Percentiles rank a stretch among this genome's conserved stretches.
Evolutionary conservation across 2,888 invertebrate species (phyloP).

Genomic region (Amphipoea lucens): DNA sequence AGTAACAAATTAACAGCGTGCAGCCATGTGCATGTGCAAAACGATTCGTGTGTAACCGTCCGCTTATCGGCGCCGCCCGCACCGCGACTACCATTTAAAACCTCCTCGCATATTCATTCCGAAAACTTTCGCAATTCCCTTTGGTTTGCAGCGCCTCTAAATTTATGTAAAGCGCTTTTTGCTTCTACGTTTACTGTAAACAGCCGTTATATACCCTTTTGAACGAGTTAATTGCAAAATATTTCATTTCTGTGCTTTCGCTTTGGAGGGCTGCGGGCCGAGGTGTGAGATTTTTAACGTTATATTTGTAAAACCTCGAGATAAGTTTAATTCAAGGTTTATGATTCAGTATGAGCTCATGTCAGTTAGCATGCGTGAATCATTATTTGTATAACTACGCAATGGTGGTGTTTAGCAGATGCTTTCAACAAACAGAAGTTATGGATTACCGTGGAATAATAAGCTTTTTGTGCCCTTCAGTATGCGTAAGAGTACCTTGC

Average conservation of each 20-base stretch:
- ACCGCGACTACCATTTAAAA: slow-evolving; percentile 73
- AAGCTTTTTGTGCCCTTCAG: slow-evolving; percentile 25
- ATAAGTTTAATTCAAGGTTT: slow-evolving; percentile 65
- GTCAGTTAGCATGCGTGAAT: slow-evolving; percentile 64
- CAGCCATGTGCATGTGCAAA: slow-evolving; percentile 57
- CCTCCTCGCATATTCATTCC: slow-evolving; percentile 82
- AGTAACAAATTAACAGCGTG: slow-evolving; percentile 61
- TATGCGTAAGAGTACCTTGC: slow-evolving; percentile 10
- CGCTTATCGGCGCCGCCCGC: slow-evolving; percentile 67
- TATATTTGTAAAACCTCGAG: slow-evolving; percentile 54
- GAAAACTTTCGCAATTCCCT: slow-evolving; percentile 83
- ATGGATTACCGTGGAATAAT: slow-evolving; percentile 37
- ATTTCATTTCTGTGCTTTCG: slow-evolving; percentile 51
- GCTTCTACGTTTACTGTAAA: slow-evolving; percentile 64
- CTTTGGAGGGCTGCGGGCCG: slow-evolving; percentile 17
- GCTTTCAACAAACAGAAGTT: slow-evolving; percentile 37
- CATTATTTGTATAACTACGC: slow-evolving; percentile 64
- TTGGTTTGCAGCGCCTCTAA: slow-evolving; percentile 77
- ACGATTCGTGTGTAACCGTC: slow-evolving; percentile 47
- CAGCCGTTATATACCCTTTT: slow-evolving; percentile 46
- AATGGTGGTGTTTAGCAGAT: slow-evolving; percentile 39
- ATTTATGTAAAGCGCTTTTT: slow-evolving; percentile 76
- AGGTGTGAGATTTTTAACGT: slow-evolving; percentile 47
- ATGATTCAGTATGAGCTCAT: slow-evolving; percentile 71
- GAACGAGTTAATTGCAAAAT: slow-evolving; percentile 60